These are phyloP conservation scores for Zaprionus vittiger DNA, from an alignment of 1,140 invertebrate genomes.

Conservation along the genomic window DNA sequence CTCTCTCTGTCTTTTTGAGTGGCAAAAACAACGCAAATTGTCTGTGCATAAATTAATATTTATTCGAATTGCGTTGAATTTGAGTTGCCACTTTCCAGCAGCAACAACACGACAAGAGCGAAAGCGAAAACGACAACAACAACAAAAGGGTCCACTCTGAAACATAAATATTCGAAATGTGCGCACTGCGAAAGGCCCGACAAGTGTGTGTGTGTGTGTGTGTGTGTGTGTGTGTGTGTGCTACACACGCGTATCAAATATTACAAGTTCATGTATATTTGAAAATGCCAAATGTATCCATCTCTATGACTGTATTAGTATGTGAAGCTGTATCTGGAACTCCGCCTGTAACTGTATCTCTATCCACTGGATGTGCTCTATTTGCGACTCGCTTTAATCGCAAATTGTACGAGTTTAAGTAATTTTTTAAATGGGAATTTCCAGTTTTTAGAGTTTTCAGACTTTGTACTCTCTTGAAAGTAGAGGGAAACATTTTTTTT, in stretches of 20 bases:
- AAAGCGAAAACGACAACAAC: background rate
- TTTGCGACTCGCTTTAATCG: background rate
- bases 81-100: constrained; percentile 20
- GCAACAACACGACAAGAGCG: background rate
- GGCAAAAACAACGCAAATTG: constrained; percentile 47
- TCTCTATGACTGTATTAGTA: background rate
- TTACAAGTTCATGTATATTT: constrained; percentile 36
- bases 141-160: constrained; percentile 11
- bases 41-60: constrained; percentile 75
- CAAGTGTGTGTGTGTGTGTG: constrained; percentile 8
- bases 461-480: too few species aligned
- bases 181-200: constrained; percentile 25
- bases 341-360: background rate
- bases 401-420: background rate
- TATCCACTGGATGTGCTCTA: background rate
- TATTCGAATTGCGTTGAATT: constrained; percentile 67
- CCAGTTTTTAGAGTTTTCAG: too few species aligned
- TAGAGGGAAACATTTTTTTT: too few species aligned
- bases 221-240: constrained; percentile 8
- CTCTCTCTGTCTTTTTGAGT: constrained; percentile 3
- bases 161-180: constrained; percentile 42
- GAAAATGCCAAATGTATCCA: constrained; percentile 28
- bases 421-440: background rate
- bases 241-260: constrained; percentile 20
- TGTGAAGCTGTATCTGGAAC: constrained; percentile 14